These are phyloP conservation scores for Plectrocnemia conspersa DNA, from an alignment of 1,140 invertebrate species.

Conservation along the genomic window DNA sequence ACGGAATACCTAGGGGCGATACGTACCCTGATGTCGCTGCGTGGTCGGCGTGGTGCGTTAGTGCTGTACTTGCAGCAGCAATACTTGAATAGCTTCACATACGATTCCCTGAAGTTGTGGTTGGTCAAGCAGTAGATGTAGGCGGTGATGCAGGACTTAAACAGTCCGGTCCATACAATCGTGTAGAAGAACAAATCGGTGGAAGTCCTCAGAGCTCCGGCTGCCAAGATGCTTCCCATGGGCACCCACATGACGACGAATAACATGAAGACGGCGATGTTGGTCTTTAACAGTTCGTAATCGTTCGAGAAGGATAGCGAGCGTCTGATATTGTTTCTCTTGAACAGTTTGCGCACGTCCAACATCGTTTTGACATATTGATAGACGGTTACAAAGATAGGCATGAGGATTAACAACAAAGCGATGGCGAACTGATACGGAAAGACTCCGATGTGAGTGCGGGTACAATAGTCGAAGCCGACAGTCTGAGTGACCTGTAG, in stretches of 20 bases:
- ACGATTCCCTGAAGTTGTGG: background rate
- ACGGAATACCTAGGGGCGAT: background rate
- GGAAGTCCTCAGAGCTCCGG: background rate
- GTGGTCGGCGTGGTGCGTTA: background rate
- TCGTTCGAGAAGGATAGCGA: background rate
- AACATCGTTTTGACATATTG: background rate
- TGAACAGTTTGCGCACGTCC: background rate
- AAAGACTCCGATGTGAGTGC: background rate
- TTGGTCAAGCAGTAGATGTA: constrained; percentile 2
- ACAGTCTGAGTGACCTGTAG: background rate
- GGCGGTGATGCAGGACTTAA: background rate
- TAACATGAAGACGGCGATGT: background rate
- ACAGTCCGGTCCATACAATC: background rate
- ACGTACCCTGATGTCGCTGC: background rate
- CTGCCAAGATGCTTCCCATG: background rate
- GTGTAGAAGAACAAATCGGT: background rate
- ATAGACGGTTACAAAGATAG: background rate
- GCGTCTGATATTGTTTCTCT: background rate
- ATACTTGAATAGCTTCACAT: constrained; percentile 2
- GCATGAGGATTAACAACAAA: background rate
- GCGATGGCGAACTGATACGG: background rate
- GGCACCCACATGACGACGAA: constrained; percentile 1
- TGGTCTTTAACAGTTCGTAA: constrained; percentile 1
- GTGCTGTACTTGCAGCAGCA: constrained; percentile 6
- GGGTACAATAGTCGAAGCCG: constrained; percentile 1